These are phyloP conservation scores for Diprion similis DNA, from an alignment of 1,140 invertebrate species.

Conservation along the genomic window DNA sequence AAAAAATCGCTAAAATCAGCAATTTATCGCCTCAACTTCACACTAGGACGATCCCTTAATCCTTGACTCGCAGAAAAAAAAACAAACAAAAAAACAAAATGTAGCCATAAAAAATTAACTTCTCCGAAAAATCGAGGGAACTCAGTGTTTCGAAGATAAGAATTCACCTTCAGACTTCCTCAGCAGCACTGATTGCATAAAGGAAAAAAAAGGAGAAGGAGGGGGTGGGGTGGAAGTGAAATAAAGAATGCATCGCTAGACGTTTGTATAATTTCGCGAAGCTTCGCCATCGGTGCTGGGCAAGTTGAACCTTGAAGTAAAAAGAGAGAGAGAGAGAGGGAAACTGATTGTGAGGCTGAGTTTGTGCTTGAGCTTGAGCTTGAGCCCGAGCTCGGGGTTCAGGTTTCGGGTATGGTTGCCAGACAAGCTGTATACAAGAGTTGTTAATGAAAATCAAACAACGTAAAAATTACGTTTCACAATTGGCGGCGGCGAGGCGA, in stretches of 20 bases:
- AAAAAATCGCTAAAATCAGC: no score
- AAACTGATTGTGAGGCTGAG: not conserved
- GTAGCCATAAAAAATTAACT: no score
- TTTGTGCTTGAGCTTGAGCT: no score
- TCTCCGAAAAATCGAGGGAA: no score
- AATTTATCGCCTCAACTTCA: no score
- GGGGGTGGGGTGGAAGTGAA: constrained; percentile 34
- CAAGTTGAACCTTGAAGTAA: not conserved
- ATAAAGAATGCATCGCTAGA: constrained; percentile 39
- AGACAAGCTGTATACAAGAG: constrained; percentile 45
- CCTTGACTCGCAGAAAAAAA: no score
- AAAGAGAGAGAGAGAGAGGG: not conserved
- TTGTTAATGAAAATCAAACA: constrained; percentile 65
- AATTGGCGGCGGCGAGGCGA: constrained; percentile 34
- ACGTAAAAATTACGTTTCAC: constrained; percentile 55
- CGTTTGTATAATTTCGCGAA: constrained; percentile 32
- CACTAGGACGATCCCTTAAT: no score
- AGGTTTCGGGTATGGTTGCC: not conserved
- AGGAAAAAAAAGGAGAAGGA: not conserved
- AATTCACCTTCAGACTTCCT: no score
- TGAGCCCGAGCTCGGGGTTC: no score
- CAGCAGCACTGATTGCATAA: no score
- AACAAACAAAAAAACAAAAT: no score
- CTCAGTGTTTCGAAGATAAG: no score
- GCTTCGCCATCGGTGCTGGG: not conserved